These are phyloP conservation scores for Spizaetus ornatus DNA, from an alignment of 2,113 vertebrate genomes.

Conservation along the genomic window DNA sequence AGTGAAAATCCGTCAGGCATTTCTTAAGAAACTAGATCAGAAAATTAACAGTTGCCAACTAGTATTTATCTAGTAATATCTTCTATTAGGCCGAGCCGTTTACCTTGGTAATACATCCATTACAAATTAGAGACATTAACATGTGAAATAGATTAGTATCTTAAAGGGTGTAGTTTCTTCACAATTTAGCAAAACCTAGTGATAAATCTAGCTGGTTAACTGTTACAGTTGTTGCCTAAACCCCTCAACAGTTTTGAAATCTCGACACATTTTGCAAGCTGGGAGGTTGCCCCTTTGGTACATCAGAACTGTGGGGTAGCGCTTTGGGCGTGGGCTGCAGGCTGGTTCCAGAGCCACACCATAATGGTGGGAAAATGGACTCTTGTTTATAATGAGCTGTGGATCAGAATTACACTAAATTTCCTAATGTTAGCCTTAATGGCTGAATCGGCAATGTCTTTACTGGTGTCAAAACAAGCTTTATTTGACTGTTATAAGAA, in stretches of 20 bases:
- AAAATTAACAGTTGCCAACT: not conserved
- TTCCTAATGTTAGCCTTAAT: not conserved
- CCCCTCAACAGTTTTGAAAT: not conserved
- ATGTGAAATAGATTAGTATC: not conserved
- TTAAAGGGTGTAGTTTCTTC: not conserved
- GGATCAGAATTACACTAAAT: not conserved
- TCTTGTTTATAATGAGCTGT: not conserved
- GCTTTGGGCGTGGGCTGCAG: not conserved
- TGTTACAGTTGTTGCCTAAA: not conserved
- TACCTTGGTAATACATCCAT: not conserved
- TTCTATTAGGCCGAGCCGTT: not conserved
- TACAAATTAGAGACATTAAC: not conserved
- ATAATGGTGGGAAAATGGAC: not conserved
- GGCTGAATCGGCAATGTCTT: not conserved
- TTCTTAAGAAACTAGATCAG: not conserved
- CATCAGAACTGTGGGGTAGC: accelerated
- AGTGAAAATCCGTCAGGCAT: not conserved
- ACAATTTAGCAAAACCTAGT: not conserved
- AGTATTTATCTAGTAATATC: not conserved
- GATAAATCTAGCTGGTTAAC: not conserved
- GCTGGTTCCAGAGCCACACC: accelerated
- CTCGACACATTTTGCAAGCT: accelerated
- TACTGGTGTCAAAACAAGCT: not conserved
- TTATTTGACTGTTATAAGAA: not conserved
- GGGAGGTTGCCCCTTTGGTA: not conserved